These are phyloP conservation scores for Oligia latruncula DNA, from an alignment of 2,888 invertebrate species.

Conservation along the genomic window DNA sequence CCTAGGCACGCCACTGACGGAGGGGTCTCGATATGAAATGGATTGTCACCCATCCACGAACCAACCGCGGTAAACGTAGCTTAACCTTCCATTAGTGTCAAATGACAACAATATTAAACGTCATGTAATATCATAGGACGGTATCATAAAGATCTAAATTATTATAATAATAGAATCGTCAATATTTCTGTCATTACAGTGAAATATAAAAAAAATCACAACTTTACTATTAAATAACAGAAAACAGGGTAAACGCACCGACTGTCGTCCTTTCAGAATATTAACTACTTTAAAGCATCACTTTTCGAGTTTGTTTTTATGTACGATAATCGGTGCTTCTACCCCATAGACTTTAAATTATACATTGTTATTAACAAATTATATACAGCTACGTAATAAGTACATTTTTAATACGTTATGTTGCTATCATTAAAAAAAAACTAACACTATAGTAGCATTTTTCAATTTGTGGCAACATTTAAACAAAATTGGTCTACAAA, in stretches of 20 bases:
- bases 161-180: conserved; percentile 7
- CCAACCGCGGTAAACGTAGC: neutral
- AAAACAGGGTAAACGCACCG: conserved; percentile 29
- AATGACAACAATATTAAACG: conserved; percentile 24
- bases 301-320: conserved; percentile 18
- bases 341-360: conserved; percentile 50
- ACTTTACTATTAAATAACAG: conserved; percentile 51
- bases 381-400: conserved; percentile 61
- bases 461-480: conserved; percentile 43
- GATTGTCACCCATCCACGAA: neutral
- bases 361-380: conserved; percentile 47
- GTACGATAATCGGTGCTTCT: conserved; percentile 22
- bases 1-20: too few species aligned
- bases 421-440: conserved; percentile 45
- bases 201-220: conserved; percentile 53
- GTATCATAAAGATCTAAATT: conserved; percentile 15
- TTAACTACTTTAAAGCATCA: conserved; percentile 54
- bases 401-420: conserved; percentile 64
- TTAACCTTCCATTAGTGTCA: neutral
- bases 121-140: conserved; percentile 33
- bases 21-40: neutral
- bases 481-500: conserved; percentile 11
- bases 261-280: conserved; percentile 19
- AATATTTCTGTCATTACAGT: conserved; percentile 45
- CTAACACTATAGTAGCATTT: conserved; percentile 51